Conservation (phyloP, 2,113 vertebrate genomes). For the Maccullochella peelii region DNA sequence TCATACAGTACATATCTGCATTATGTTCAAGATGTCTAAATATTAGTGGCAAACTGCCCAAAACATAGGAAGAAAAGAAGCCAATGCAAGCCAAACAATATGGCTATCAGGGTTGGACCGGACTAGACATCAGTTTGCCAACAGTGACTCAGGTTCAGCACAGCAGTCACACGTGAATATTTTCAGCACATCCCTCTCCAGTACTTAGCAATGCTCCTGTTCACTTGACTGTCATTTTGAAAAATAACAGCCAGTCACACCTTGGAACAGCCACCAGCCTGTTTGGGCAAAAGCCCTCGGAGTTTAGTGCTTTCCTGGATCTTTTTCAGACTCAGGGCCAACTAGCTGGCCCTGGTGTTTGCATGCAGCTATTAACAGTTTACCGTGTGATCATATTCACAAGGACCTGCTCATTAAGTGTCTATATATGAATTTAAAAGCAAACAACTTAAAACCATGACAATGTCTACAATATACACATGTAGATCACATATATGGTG, state of each 20-base stretch:
- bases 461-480: neutral
- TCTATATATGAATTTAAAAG: neutral
- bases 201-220: constrained; percentile 46
- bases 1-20: neutral
- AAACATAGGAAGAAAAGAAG: neutral
- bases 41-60: neutral
- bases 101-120: neutral
- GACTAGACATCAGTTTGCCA: constrained; percentile 21
- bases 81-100: neutral
- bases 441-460: neutral
- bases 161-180: constrained; percentile 48
- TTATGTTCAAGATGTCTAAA: neutral
- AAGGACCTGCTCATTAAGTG: neutral
- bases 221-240: constrained; percentile 52
- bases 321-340: constrained; percentile 32
- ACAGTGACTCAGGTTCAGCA: constrained; percentile 26
- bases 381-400: neutral
- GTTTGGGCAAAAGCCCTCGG: constrained; percentile 37
- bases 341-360: constrained; percentile 1
- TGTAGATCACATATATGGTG: neutral
- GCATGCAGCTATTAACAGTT: neutral
- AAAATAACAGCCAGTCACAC: constrained; percentile 52
- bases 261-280: constrained; percentile 30
- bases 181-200: constrained; percentile 50
- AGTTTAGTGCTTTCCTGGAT: constrained; percentile 30